phyloP scores from a whole-genome alignment of 2,888 invertebrate species.

The Anoncus sp. region DNA sequence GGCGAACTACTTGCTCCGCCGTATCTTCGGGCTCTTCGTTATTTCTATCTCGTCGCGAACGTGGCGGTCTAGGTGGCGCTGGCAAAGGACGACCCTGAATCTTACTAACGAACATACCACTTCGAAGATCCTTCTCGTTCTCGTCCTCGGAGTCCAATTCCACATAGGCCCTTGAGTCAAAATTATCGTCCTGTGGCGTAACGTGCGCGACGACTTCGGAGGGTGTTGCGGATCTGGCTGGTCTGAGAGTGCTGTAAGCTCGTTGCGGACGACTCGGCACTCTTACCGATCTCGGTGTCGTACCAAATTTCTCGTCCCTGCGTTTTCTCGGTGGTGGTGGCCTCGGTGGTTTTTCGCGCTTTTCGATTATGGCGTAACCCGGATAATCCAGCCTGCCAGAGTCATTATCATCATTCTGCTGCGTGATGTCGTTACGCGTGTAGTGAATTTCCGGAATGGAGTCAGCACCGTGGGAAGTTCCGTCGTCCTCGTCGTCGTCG shows the following conservation, averaged over 20 bases:
- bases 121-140: conserved; percentile 84
- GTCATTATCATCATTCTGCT: conserved; percentile 80
- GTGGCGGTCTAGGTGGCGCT: conserved; percentile 93
- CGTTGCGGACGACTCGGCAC: conserved; percentile 86
- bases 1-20: conserved; percentile 73
- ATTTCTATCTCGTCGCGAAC: conserved; percentile 83
- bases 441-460: conserved; percentile 85
- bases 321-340: conserved; percentile 87
- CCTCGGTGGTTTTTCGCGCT: conserved; percentile 86
- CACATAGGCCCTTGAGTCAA: conserved; percentile 84
- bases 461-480: conserved; percentile 89
- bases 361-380: conserved; percentile 92
- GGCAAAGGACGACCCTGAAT: conserved; percentile 95
- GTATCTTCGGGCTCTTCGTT: conserved; percentile 78
- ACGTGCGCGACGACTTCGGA: conserved; percentile 60
- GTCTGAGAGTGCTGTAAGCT: conserved; percentile 87
- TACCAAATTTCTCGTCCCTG: conserved; percentile 86
- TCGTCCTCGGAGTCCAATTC: conserved; percentile 85
- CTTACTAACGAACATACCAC: conserved; percentile 90
- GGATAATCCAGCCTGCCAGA: conserved; percentile 82
- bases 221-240: conserved; percentile 84
- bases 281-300: conserved; percentile 85
- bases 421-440: conserved; percentile 82
- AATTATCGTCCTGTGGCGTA: conserved; percentile 35
- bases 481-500: conserved; percentile 89